Evolutionary conservation across 2,888 invertebrate species (phyloP).

Genomic region (Tinea trinotella): DNA sequence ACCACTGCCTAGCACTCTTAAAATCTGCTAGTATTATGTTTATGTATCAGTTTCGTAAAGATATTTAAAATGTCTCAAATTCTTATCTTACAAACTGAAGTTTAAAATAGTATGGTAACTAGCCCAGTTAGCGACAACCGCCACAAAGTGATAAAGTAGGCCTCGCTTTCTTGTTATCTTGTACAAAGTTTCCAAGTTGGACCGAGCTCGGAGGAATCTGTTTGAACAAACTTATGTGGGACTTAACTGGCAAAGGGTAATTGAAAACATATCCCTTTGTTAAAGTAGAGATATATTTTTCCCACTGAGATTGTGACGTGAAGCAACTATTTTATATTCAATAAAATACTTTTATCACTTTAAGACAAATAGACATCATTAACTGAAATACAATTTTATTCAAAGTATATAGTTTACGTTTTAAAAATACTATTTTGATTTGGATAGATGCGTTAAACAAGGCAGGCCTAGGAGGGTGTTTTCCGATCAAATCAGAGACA

Average conservation of each 20-base stretch:
- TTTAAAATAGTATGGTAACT: neutral
- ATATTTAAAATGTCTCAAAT: neutral
- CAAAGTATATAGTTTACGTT: no score
- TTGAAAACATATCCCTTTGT: neutral
- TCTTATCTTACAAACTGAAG: neutral
- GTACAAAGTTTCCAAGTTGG: neutral
- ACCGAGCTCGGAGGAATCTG: neutral
- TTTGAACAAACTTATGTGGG: neutral
- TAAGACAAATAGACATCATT: no score
- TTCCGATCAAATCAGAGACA: no score
- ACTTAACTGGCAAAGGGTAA: neutral
- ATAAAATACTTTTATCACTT: no score
- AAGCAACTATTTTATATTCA: no score
- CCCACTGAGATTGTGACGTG: neutral
- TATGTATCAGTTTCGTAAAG: no score
- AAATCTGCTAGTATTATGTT: no score
- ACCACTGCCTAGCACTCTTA: no score
- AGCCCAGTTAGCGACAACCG: neutral
- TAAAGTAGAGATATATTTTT: neutral
- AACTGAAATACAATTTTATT: no score
- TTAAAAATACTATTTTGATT: no score
- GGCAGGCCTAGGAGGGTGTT: no score
- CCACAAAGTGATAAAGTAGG: constrained; percentile 6
- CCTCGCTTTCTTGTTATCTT: constrained; percentile 9
- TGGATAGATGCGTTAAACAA: no score